phyloP scores from a whole-genome alignment of 2,113 vertebrate species.

The Callipepla squamata region DNA sequence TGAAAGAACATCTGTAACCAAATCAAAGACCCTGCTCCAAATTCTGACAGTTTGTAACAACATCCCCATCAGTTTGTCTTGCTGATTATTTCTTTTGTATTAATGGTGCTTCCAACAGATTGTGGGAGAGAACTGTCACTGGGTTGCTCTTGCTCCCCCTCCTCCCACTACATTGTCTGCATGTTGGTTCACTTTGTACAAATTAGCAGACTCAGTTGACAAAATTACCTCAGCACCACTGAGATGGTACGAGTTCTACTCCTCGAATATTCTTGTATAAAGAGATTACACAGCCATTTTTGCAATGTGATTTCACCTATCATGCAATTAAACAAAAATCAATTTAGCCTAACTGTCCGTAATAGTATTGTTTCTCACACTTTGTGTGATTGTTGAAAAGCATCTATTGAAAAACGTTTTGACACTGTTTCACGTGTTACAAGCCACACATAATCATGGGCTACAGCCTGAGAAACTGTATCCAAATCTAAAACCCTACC shows the following conservation, averaged over 20 bases:
- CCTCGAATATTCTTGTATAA: background rate
- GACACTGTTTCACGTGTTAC: background rate
- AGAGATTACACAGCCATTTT: background rate
- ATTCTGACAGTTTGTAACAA: background rate
- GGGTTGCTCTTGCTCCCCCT: background rate
- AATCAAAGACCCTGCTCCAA: background rate
- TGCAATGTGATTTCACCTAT: background rate
- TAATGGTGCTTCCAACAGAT: background rate
- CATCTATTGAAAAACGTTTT: fast-evolving
- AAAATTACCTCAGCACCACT: background rate
- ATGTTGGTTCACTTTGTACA: background rate
- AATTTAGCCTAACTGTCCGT: background rate
- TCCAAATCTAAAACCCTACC: background rate
- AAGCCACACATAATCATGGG: fast-evolving
- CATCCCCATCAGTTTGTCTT: background rate
- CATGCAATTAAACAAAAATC: background rate
- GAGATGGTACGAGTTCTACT: background rate
- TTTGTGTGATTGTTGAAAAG: background rate
- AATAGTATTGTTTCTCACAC: background rate
- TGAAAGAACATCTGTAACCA: background rate
- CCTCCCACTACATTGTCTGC: background rate
- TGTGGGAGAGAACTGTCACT: fast-evolving
- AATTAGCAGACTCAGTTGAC: background rate
- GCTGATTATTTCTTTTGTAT: background rate
- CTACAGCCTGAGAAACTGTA: background rate